A percentile compares a stretch with the other conserved stretches of the same genome.
phyloP scores from a whole-genome alignment of 2,113 vertebrate species.

The Callithrix jacchus region DNA sequence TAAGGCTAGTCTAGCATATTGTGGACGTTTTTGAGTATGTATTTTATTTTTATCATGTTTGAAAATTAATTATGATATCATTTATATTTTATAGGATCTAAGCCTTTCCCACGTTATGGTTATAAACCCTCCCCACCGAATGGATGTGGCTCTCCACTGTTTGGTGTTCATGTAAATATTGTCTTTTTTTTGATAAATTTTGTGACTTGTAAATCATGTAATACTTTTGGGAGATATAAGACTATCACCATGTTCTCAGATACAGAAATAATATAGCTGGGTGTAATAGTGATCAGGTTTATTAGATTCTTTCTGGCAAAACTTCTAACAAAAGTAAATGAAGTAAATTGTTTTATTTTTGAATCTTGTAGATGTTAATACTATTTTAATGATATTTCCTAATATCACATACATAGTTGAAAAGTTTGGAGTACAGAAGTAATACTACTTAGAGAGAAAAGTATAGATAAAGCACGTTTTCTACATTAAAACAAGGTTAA shows the following conservation, averaged over 20 bases:
- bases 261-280: background rate
- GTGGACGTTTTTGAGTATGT: background rate
- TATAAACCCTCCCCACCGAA: slow-evolving; percentile 95
- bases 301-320: slow-evolving; percentile 7
- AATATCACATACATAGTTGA: background rate
- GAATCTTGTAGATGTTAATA: slow-evolving; percentile 2
- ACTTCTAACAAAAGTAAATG: background rate
- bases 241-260: background rate
- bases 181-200: slow-evolving; percentile 1
- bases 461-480: background rate
- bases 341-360: slow-evolving; percentile 36
- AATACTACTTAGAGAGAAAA: background rate
- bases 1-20: background rate
- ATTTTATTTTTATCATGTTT: slow-evolving; percentile 2
- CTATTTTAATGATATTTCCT: slow-evolving; percentile 15
- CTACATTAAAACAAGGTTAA: background rate
- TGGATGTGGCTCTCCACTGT: slow-evolving; percentile 97
- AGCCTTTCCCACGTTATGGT: slow-evolving; percentile 87
- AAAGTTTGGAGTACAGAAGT: background rate
- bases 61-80: slow-evolving; percentile 13
- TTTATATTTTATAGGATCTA: slow-evolving; percentile 89
- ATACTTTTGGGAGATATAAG: background rate
- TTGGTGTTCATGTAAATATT: slow-evolving; percentile 92
- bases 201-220: background rate
- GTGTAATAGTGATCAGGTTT: background rate